A percentile compares a stretch with the other conserved stretches of the same genome.
Conservation (phyloP, 2,113 vertebrate genomes). For the Oreocharis arfaki region DNA sequence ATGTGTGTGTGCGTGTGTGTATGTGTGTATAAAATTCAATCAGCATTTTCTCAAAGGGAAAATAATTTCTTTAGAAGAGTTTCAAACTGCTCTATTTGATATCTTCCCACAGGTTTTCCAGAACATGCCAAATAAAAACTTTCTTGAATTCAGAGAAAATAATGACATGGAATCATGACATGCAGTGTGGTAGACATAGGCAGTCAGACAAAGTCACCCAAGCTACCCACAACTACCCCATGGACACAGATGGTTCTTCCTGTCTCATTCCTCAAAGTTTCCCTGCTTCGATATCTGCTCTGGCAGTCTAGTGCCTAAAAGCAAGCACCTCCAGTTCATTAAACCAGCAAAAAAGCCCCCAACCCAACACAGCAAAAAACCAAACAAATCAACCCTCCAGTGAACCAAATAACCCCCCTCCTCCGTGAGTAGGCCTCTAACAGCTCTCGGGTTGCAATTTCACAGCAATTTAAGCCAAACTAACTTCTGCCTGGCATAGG, state of each 20-base stretch:
- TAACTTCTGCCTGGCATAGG: not conserved
- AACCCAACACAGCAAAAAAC: not conserved
- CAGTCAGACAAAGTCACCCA: not conserved
- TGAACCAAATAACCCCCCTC: not conserved
- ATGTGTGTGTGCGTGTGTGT: not conserved
- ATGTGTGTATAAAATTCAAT: too few species aligned
- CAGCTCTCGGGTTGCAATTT: not conserved
- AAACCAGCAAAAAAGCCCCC: not conserved
- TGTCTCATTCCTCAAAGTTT: not conserved
- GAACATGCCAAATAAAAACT: not conserved
- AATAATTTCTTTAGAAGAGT: not conserved
- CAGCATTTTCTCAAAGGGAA: not conserved
- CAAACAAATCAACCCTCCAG: not conserved
- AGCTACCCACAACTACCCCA: not conserved
- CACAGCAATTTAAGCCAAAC: not conserved
- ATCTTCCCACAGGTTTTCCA: not conserved
- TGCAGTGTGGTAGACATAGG: not conserved
- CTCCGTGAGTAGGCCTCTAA: not conserved
- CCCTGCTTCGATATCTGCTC: not conserved
- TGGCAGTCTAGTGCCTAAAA: not conserved
- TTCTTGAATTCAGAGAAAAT: not conserved
- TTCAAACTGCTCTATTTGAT: not conserved
- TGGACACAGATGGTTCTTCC: not conserved
- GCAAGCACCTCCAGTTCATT: not conserved
- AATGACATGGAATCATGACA: not conserved